Evolutionary conservation across 2,888 invertebrate species (phyloP), one percentile per base, ranked within the genome.

Genomic region (Lasioglossum oenotherae): DNA sequence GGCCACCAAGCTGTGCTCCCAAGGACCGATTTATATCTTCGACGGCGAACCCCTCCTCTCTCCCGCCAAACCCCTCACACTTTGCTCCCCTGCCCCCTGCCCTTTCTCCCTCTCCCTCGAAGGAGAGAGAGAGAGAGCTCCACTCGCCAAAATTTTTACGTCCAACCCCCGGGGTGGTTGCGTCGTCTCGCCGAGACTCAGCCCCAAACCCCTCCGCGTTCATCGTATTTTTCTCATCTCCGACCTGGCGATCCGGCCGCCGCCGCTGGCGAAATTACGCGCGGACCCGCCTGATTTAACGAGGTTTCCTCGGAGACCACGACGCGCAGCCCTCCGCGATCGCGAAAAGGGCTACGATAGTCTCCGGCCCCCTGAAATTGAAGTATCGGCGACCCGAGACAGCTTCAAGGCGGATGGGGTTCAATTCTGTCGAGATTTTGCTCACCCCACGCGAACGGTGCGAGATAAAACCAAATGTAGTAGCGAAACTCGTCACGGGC

Each of bases 141-240:
- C 83, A 84, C 60, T 78, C 86, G 49, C 81, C 78, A 81, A 90
- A 89, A 91, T 91, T 91, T 89, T 89, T 89, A 87, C 73, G 80
- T 80, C 75, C 74, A 49, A 82, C 78, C 72, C 57, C 38, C 53
- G 78, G 81, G 86, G 81, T 85, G 69, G 69, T 57, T 10, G 69
- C 19, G 44, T 46, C 53, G 19, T 76, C 73, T 44, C 64, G 8
- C 31, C 31, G 35, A 69, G 35, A 35, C 35, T 69, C 79, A 79
- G 69, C 76, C 72, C 77, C 69, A 35, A n/a, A 64, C 60, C 71
- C 16, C 35, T 41, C 64, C 73, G 41, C 35, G 91, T 2, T 88
- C 88, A 14, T 23, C 92, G 89, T 90, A 87, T 87, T 87, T 88
- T 88, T 91, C 90, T 89, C 91, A 87, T 87, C 92, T 84, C 73